Evolutionary conservation across 30 jellyfish, hydroid and myxozoan genomes (phyloP).

Genomic region (Turritopsis dohrnii): DNA sequence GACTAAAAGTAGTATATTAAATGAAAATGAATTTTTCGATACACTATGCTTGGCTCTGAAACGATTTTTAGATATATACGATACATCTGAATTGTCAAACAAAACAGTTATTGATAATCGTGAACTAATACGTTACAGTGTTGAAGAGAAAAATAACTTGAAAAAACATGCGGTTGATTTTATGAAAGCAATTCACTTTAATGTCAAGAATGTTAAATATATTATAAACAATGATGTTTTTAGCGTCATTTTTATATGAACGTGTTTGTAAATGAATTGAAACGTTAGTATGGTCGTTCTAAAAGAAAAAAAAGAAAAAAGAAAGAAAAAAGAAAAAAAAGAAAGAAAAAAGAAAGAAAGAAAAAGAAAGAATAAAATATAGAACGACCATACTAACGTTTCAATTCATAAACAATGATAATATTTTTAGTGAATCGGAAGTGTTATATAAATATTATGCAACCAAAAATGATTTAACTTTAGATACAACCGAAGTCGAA

Average conservation of each 20-base stretch:
- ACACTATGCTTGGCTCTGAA: not conserved
- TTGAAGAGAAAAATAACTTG: not conserved
- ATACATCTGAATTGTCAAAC: not conserved
- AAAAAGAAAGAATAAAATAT: no score
- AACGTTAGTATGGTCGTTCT: no score
- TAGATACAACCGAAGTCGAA: not conserved
- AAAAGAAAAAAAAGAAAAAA: no score
- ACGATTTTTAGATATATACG: not conserved
- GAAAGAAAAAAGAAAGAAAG: no score
- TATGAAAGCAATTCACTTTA: not conserved
- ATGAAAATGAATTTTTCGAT: not conserved
- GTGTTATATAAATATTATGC: no score
- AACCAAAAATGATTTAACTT: not conserved
- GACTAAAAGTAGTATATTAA: no score
- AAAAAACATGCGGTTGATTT: not conserved
- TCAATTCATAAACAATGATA: not conserved
- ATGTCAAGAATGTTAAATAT: not conserved
- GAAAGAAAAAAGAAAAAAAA: no score
- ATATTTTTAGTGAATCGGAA: not conserved
- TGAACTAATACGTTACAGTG: not conserved
- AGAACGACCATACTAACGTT: no score
- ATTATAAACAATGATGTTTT: no score
- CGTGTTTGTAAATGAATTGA: no score
- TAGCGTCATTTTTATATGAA: no score
- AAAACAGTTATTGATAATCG: not conserved